A percentile compares a stretch with the other conserved stretches of the same genome.
Conservation (phyloP, 2,113 vertebrate species). For the Pelecanus crispus region DNA sequence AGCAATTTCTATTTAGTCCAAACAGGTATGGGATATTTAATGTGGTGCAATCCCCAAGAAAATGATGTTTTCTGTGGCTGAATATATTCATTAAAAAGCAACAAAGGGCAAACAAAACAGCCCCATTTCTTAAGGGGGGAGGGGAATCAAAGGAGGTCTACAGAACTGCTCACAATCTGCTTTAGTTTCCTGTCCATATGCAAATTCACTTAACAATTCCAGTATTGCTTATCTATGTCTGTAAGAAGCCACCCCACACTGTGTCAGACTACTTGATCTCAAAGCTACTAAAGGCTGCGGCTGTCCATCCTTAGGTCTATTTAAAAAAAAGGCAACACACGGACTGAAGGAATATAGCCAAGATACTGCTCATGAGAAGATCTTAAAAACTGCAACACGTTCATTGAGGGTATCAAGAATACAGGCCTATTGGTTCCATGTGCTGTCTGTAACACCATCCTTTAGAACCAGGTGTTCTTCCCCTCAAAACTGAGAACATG, state of each 20-base stretch:
- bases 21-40: neutral
- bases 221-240: neutral
- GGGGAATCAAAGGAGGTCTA: neutral
- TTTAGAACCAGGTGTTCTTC: neutral
- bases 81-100: neutral
- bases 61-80: neutral
- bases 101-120: neutral
- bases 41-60: neutral
- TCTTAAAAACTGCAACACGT: neutral
- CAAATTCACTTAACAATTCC: neutral
- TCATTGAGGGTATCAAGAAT: neutral
- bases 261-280: neutral
- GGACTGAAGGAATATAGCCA: neutral
- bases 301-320: neutral
- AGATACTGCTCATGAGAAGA: neutral
- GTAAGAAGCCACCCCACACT: neutral
- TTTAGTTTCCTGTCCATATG: neutral
- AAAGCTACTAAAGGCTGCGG: neutral
- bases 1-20: neutral
- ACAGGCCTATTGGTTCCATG: neutral
- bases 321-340: neutral
- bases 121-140: neutral
- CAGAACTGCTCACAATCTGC: neutral
- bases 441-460: neutral
- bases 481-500: neutral